Conservation (phyloP, 2,888 invertebrate genomes). For the Meiosimyza platycephala region DNA sequence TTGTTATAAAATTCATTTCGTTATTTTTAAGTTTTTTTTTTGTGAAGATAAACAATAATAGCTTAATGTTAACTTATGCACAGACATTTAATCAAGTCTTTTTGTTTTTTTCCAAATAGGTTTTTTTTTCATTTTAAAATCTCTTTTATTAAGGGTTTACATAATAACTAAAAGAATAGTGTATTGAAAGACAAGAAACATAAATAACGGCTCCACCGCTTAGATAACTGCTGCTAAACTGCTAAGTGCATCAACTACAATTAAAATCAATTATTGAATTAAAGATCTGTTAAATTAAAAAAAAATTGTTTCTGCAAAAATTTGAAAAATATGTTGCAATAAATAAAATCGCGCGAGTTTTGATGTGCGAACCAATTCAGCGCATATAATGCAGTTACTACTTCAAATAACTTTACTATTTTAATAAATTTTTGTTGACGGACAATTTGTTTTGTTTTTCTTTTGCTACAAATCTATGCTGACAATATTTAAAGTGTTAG, state of each 20-base stretch:
- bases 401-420: slow-evolving; percentile 26
- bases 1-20: too few relatives aligned
- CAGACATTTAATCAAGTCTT: slow-evolving; percentile 17
- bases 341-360: slow-evolving; percentile 17
- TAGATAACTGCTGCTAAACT: neutral
- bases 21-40: too few relatives aligned
- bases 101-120: neutral
- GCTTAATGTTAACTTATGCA: neutral
- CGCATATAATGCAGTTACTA: slow-evolving; percentile 6
- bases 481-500: slow-evolving; percentile 8
- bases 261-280: slow-evolving; percentile 9
- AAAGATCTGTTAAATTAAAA: neutral
- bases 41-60: too few relatives aligned
- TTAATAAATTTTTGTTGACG: slow-evolving; percentile 20
- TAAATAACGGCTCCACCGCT: neutral
- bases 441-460: slow-evolving; percentile 27
- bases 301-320: neutral
- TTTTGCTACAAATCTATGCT: slow-evolving; percentile 13
- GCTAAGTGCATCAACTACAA: slow-evolving; percentile 11
- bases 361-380: neutral
- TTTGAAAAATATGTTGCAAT: slow-evolving; percentile 10
- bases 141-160: slow-evolving; percentile 18
- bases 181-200: slow-evolving; percentile 3
- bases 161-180: slow-evolving; percentile 15
- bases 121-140: slow-evolving; percentile 15